These are phyloP conservation scores for Elysia crispata DNA, from an alignment of 2,888 invertebrate species.

Conservation along the genomic window DNA sequence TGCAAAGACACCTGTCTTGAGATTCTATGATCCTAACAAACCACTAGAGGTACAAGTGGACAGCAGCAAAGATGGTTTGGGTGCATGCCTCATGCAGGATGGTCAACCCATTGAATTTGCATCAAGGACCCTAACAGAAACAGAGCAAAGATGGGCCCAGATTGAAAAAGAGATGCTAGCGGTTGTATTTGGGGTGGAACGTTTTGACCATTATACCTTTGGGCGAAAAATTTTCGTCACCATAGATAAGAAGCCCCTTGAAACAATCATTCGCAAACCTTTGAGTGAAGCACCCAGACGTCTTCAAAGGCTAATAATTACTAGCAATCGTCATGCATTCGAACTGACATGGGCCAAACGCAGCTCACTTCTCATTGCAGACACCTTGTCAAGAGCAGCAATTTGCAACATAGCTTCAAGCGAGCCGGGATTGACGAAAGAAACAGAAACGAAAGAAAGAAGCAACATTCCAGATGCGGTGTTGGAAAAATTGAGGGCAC, in stretches of 20 bases:
- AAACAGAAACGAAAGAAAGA: too few relatives aligned
- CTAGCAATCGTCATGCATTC: conserved; percentile 51
- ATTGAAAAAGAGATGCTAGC: conserved; percentile 41
- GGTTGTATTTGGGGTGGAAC: conserved; percentile 17
- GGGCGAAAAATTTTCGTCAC: background rate
- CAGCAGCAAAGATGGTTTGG: conserved; percentile 15
- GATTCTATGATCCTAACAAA: conserved; percentile 17
- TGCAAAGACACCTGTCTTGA: conserved; percentile 31
- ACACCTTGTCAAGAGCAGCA: conserved; percentile 51
- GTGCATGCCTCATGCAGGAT: conserved; percentile 3
- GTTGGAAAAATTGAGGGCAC: background rate
- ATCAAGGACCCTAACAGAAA: conserved; percentile 30
- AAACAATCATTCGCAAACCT: conserved; percentile 17
- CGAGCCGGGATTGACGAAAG: too few relatives aligned
- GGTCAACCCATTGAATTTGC: conserved; percentile 25
- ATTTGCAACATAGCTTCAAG: conserved; percentile 2
- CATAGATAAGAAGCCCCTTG: conserved; percentile 18
- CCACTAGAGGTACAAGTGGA: background rate
- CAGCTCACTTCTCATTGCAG: conserved; percentile 22
- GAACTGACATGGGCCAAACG: conserved; percentile 47
- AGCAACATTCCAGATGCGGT: background rate
- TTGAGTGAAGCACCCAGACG: conserved; percentile 27
- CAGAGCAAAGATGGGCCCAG: conserved; percentile 22
- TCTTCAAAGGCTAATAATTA: conserved; percentile 55
- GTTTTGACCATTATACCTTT: conserved; percentile 25